A percentile compares a stretch with the other conserved stretches of the same genome.
These are phyloP conservation scores for Enteromius unitaeniatus DNA, from an alignment of 2,797 vertebrate species.

Conservation along the genomic window DNA sequence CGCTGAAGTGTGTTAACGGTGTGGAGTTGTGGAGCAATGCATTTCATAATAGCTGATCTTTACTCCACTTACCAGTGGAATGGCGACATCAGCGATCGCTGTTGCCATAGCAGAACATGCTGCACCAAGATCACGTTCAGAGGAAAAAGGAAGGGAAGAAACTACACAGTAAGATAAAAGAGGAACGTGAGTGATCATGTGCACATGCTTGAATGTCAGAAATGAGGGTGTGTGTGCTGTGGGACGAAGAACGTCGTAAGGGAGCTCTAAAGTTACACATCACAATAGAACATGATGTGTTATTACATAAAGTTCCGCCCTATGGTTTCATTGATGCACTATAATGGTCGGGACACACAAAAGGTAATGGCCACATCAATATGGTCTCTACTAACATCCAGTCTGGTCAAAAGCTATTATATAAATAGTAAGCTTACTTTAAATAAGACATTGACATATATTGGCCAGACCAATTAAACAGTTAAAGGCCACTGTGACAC, in stretches of 20 bases:
- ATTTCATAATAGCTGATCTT: constrained; percentile 31
- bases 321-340: constrained; percentile 19
- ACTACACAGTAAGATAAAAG: constrained; percentile 32
- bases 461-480: neutral
- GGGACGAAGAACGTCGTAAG: neutral
- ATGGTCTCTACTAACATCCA: neutral
- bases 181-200: constrained; percentile 37
- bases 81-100: neutral
- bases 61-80: constrained; percentile 13
- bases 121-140: constrained; percentile 10
- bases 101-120: constrained; percentile 42
- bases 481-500: neutral
- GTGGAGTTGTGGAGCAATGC: neutral
- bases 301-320: constrained; percentile 1
- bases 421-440: neutral
- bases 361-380: neutral
- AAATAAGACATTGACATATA: constrained; percentile 8
- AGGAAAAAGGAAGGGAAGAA: neutral
- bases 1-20: neutral
- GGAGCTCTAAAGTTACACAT: constrained; percentile 18
- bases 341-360: neutral
- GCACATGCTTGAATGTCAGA: constrained; percentile 28
- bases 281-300: constrained; percentile 14
- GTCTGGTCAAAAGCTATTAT: no score
- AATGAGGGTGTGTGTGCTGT: neutral